Evolutionary conservation across 2,888 invertebrate species (phyloP).

Genomic region (Drosophila subquinaria): DNA sequence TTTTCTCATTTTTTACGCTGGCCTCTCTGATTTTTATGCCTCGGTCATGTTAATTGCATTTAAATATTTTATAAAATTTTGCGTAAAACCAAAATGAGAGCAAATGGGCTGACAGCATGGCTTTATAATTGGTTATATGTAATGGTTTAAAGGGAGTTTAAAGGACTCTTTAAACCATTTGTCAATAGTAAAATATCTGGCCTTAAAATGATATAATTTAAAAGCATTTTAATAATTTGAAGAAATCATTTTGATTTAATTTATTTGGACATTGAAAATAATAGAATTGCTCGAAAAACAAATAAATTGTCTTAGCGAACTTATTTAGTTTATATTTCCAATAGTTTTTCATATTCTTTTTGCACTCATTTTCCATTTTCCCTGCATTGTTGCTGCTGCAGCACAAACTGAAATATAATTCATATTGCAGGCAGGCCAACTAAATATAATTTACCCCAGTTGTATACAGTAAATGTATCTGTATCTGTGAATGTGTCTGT

Average conservation of each 20-base stretch:
- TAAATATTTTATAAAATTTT: constrained; percentile 72
- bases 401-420: constrained; percentile 36
- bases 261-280: too few relatives aligned
- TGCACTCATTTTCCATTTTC: background rate
- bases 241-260: too few relatives aligned
- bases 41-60: constrained; percentile 70
- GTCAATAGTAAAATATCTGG: background rate
- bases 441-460: constrained; percentile 5
- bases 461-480: background rate
- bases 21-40: constrained; percentile 50
- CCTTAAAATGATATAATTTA: background rate
- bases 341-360: background rate
- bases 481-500: background rate
- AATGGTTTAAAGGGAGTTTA: constrained; percentile 5
- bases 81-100: constrained; percentile 56
- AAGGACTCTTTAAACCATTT: background rate
- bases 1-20: constrained; percentile 38
- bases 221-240: background rate
- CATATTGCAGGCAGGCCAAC: constrained; percentile 38
- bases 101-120: constrained; percentile 6
- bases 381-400: constrained; percentile 2
- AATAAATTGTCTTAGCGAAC: background rate
- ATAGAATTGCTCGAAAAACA: too few relatives aligned
- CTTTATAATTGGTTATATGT: constrained; percentile 38
- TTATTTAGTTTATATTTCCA: background rate